Evolutionary conservation across 2,888 invertebrate genomes (phyloP), one percentile per base, ranked within the genome.

Genomic region (Pandemis heparana): DNA sequence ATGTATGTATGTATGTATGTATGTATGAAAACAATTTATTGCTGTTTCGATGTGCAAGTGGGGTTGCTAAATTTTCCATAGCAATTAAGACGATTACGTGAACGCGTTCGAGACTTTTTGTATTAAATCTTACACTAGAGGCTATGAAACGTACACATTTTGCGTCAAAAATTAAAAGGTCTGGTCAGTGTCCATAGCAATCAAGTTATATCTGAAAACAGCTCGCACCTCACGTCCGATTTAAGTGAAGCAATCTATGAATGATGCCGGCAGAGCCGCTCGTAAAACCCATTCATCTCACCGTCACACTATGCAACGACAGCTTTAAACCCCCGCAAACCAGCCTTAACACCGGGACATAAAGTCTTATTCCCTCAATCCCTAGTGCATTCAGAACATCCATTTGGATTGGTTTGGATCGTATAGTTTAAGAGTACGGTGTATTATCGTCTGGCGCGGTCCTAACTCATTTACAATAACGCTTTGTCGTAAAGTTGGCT

Each of bases 281-380:
- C 66, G 63, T 68, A 68, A 59, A 63, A 43, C 39, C 16, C 56
- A 72, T 72, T 63, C 68, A 72, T 72, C 68, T 68, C 48, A 23
- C n/a, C 65, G 46, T 63, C 68, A 63, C 71, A 71, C 53, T 56
- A 68, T 66, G 66, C 41, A 32, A 43, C 61, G 66, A 66, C 61
- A 61, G 66, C 41, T 53, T 61, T 71, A 66, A 41, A 23, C 23
- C 0, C 70, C n/a, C 60, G 8, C 60, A 41, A 23, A 63, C 63
- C 48, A 14, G 41, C 51, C 43, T 66, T 71, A 68, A 48, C 56
- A 12, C 62, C 38, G 38, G 5, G n/a, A 5, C 8, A 67, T 63
- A 68, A 67, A 72, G 72, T 38, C 18, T 53, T 56, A 39, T 72
- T 46, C 56, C 38, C 62, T 43, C 6, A 53, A 63, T 56, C n/a